Evolutionary conservation across 2,797 vertebrate genomes (phyloP).

Genomic region (Rhadinocentrus ornatus): DNA sequence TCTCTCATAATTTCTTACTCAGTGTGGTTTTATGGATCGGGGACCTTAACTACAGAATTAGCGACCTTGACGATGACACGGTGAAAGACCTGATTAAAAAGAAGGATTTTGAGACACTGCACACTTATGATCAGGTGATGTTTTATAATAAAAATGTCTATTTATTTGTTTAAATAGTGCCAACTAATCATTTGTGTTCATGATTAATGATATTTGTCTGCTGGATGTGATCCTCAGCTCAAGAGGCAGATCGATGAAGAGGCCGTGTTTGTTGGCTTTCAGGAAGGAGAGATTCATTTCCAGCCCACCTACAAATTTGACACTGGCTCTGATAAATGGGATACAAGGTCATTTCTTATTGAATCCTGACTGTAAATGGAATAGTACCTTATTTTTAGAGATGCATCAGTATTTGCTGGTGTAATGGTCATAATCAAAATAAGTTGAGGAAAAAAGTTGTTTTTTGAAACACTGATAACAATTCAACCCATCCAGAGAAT

Average conservation of each 20-base stretch:
- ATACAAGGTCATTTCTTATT: slow-evolving; percentile 88
- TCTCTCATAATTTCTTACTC: slow-evolving; percentile 17
- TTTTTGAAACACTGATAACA: background rate
- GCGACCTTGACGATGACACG: slow-evolving; percentile 87
- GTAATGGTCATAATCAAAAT: background rate
- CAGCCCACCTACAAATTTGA: slow-evolving; percentile 98
- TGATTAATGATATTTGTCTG: slow-evolving; percentile 16
- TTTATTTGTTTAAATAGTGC: background rate
- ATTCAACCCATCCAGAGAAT: background rate
- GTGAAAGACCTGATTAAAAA: slow-evolving; percentile 91
- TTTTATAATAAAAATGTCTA: background rate
- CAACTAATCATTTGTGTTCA: background rate
- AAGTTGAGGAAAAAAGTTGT: slow-evolving; percentile 8
- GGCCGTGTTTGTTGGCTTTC: slow-evolving; percentile 90
- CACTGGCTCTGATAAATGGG: slow-evolving; percentile 93
- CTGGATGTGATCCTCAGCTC: slow-evolving; percentile 80
- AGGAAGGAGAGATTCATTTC: slow-evolving; percentile 92
- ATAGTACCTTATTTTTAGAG: background rate
- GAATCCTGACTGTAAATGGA: background rate
- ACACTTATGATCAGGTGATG: slow-evolving; percentile 91
- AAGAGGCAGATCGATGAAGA: slow-evolving; percentile 91
- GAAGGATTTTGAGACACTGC: slow-evolving; percentile 88
- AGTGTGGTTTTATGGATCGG: slow-evolving; percentile 95
- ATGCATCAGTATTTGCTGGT: background rate
- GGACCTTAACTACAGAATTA: slow-evolving; percentile 97